Conservation (phyloP, 2,888 invertebrate species). For the Diaphora mendica region DNA sequence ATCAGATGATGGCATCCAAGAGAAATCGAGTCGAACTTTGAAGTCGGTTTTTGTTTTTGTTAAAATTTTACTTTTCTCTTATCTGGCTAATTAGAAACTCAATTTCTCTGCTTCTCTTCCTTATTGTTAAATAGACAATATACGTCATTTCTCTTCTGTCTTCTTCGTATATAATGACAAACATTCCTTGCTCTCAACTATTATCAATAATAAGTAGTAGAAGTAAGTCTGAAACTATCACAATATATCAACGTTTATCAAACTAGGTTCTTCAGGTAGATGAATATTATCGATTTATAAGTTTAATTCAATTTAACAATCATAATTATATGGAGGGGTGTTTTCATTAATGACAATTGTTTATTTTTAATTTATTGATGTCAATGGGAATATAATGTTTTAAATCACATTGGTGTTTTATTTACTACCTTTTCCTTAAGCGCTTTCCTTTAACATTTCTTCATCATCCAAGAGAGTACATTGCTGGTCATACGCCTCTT, state of each 20-base stretch:
- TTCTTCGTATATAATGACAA: not conserved
- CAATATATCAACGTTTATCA: not conserved
- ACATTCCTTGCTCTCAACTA: not conserved
- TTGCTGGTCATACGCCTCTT: too few species aligned
- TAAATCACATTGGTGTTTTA: not conserved
- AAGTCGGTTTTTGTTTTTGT: too few species aligned
- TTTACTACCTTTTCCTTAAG: too few species aligned
- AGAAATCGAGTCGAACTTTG: too few species aligned
- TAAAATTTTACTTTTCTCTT: not conserved
- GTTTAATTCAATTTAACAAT: not conserved
- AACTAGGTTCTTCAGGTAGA: not conserved
- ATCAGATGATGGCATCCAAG: too few species aligned
- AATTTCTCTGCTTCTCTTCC: not conserved
- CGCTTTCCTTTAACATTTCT: too few species aligned
- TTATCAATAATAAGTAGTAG: not conserved
- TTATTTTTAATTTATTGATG: not conserved
- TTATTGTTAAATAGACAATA: not conserved
- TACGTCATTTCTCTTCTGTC: not conserved
- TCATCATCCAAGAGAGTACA: too few species aligned
- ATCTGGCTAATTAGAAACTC: not conserved
- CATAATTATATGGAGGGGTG: not conserved
- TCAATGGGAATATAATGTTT: conserved; percentile 2
- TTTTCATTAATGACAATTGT: not conserved
- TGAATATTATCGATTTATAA: not conserved
- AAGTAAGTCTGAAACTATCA: not conserved